Conservation (phyloP, 2,113 vertebrate species). For the Ibidorhyncha struthersii region DNA sequence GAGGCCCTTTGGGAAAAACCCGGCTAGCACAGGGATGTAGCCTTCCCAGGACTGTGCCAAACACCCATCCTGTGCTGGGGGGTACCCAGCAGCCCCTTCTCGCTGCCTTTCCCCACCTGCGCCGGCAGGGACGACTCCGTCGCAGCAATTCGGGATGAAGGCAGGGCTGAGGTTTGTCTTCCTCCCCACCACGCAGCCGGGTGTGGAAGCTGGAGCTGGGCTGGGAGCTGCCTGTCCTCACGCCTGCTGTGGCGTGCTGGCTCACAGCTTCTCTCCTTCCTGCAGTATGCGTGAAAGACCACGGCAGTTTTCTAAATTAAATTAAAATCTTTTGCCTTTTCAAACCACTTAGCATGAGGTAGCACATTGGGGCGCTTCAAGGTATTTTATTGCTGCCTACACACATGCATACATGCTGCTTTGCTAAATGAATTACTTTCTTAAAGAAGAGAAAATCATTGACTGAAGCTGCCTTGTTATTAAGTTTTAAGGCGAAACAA, state of each 20-base stretch:
- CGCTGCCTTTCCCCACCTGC: neutral
- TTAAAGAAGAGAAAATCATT: slow-evolving; percentile 24
- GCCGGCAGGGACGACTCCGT: rapidly evolving
- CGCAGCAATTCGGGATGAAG: neutral
- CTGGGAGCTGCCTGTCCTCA: neutral
- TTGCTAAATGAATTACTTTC: slow-evolving; percentile 40
- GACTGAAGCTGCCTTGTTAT: slow-evolving; percentile 21
- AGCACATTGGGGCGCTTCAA: neutral
- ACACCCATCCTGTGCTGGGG: neutral
- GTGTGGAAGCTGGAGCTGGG: neutral
- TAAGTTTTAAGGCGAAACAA: slow-evolving; percentile 50
- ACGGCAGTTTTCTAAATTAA: slow-evolving; percentile 20
- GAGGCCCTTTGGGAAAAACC: neutral
- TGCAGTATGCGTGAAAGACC: rapidly evolving
- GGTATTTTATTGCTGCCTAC: slow-evolving; percentile 28
- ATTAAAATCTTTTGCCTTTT: slow-evolving; percentile 46
- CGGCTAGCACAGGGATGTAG: neutral
- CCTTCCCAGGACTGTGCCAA: neutral
- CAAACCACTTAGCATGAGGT: slow-evolving; percentile 37
- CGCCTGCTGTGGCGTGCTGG: rapidly evolving
- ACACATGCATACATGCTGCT: slow-evolving; percentile 6
- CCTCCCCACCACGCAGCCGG: neutral
- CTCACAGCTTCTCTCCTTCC: neutral
- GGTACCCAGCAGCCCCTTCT: neutral
- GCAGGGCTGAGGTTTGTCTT: neutral